Evolutionary conservation across 2,797 vertebrate genomes (phyloP).

Genomic region (Girardinus metallicus): DNA sequence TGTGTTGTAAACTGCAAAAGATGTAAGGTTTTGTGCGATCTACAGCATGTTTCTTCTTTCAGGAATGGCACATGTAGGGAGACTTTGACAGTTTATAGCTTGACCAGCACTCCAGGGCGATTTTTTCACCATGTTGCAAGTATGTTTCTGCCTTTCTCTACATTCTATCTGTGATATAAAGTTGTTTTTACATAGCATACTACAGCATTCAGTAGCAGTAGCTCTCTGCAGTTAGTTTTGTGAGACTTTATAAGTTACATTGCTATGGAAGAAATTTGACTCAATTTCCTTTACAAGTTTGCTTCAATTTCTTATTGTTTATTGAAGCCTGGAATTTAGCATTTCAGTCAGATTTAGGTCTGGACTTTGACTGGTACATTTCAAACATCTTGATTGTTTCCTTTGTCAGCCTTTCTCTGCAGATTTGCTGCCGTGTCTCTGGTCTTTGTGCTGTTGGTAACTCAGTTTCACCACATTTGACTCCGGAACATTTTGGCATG

Average conservation of each 20-base stretch:
- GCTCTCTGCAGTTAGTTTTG: background rate
- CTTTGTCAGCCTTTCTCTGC: background rate
- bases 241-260: background rate
- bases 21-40: background rate
- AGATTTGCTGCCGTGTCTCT: background rate
- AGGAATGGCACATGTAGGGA: constrained; percentile 61
- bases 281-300: background rate
- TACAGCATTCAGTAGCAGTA: background rate
- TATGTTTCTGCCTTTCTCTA: constrained; percentile 27
- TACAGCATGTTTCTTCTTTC: background rate
- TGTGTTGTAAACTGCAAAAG: background rate
- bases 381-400: background rate
- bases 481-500: background rate
- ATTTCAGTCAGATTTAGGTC: background rate
- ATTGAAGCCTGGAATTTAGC: background rate
- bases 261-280: background rate
- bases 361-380: background rate
- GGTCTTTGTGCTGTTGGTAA: background rate
- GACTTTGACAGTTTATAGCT: constrained; percentile 26
- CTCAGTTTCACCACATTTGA: background rate
- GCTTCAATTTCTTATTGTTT: background rate
- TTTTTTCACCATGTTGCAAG: constrained; percentile 67
- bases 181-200: background rate
- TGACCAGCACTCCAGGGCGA: constrained; percentile 58
- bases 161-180: background rate